These are phyloP conservation scores for Peromyscus maniculatus DNA, from an alignment of 2,113 vertebrate genomes.

Conservation along the genomic window DNA sequence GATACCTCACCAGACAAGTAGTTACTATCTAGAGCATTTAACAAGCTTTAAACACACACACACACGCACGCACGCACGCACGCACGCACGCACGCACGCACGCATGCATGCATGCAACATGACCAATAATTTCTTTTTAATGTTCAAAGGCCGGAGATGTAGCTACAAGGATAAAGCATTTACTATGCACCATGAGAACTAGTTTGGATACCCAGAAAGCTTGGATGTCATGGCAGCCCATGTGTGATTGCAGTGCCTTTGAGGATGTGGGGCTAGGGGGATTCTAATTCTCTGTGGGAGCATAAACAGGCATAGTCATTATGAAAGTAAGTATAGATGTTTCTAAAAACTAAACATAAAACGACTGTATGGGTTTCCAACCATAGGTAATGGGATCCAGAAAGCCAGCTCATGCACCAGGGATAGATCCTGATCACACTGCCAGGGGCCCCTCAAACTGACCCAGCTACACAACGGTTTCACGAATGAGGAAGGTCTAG, in stretches of 20 bases:
- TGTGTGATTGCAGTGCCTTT: background rate
- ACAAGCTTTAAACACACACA: background rate
- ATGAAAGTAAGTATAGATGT: background rate
- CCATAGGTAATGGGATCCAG: too few relatives aligned
- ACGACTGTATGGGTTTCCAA: too few relatives aligned
- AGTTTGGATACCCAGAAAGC: background rate
- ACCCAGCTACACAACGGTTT: too few relatives aligned
- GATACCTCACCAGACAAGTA: background rate
- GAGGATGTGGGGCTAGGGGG: background rate
- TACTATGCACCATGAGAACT: background rate
- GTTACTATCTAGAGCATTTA: background rate
- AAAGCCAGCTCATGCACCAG: too few relatives aligned
- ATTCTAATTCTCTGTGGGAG: background rate
- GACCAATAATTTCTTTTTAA: background rate
- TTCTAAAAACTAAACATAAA: background rate
- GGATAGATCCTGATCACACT: too few relatives aligned
- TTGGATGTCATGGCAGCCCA: accelerated
- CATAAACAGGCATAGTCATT: too few relatives aligned
- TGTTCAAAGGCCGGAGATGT: background rate
- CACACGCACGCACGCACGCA: too few relatives aligned
- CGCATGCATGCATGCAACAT: background rate
- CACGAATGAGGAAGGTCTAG: too few relatives aligned
- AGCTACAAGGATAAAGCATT: background rate
- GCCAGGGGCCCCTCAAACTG: too few relatives aligned
- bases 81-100: too few relatives aligned